Evolutionary conservation across 2,113 vertebrate species (phyloP), one percentile per base, ranked within the genome.

Genomic region (Triplophysa rosa): DNA sequence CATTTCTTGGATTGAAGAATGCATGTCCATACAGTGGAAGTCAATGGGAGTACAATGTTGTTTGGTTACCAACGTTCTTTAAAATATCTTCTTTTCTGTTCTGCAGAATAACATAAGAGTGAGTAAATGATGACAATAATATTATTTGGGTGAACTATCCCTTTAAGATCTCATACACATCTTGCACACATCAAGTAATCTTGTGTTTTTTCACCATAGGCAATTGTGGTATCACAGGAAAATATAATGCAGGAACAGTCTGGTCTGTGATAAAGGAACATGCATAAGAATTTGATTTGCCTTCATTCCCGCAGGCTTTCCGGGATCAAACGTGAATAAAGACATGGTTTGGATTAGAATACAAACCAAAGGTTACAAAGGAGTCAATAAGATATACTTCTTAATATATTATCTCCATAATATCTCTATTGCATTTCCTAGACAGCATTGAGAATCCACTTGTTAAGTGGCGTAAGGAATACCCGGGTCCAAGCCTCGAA

Each of bases 281-380:
- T 70, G 24, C 58, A 52, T 4, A 17, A 40, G n/a, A 37, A 72
- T 65, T 80, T 10, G 29, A 80, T 80, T 80, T 64, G 56, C 59
- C 56, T 52, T 24, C 54, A 62, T 33, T 70, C 40, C 67, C 23
- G 58, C 29, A 42, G 19, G 58, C 21, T 71, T 62, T 70, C 58
- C 8, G 26, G 5, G 33, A 11, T 8, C 13, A 63, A 19, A 62
- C 37, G 2, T 8, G 37, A 33, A 78, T 45, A 14, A 24, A 49
- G 37, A 33, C 16, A 24, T 4, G 21, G 1, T 21, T 37, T 9
- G 29, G 11, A 58, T 71, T 9, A 58, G 19, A 40, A 21, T 58
- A 59, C 9, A 21, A 58, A 58, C 54, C n/a, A 9, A 58, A 12
- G 26, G 23, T 4, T 40, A 23, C 29, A 72, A 23, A 58, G 40